Percentiles rank a stretch among this genome's conserved stretches.
Evolutionary conservation across 1,140 invertebrate genomes (phyloP).

Genomic region (Microplitis demolitor): DNA sequence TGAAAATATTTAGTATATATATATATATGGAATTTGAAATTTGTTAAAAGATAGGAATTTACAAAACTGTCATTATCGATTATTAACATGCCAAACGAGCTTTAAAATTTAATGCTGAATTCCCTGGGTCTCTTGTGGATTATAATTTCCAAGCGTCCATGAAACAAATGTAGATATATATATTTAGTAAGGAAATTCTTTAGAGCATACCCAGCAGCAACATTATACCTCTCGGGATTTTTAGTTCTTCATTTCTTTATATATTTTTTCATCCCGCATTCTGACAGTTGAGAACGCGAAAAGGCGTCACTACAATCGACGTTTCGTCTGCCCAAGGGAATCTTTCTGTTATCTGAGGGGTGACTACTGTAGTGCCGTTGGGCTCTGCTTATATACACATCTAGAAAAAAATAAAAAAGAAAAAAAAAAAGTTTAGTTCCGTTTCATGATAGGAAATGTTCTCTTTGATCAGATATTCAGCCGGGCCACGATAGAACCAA

Average conservation of each 20-base stretch:
- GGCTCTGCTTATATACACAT: not conserved
- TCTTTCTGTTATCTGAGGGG: conserved; percentile 20
- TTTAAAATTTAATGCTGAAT: not conserved
- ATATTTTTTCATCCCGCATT: not conserved
- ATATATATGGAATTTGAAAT: not conserved
- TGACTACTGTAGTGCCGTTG: not conserved
- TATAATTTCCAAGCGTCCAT: too few relatives aligned
- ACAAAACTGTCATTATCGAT: not conserved
- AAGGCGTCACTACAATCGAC: conserved; percentile 14
- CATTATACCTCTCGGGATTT: not conserved
- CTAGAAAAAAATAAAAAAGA: not conserved
- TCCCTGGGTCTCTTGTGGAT: not conserved
- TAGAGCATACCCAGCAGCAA: too few relatives aligned
- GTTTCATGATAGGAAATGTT: conserved; percentile 5
- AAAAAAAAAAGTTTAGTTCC: too few relatives aligned
- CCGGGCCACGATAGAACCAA: not conserved
- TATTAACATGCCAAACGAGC: not conserved
- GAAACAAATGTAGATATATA: too few relatives aligned
- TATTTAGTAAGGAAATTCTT: too few relatives aligned
- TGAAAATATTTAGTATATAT: not conserved
- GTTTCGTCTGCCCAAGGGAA: conserved; percentile 19
- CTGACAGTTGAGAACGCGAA: not conserved
- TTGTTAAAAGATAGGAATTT: too few relatives aligned
- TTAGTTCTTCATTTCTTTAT: not conserved
- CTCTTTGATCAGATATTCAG: conserved; percentile 30